Conservation (phyloP, 2,888 invertebrate genomes). For the Sesia bembeciformis region DNA sequence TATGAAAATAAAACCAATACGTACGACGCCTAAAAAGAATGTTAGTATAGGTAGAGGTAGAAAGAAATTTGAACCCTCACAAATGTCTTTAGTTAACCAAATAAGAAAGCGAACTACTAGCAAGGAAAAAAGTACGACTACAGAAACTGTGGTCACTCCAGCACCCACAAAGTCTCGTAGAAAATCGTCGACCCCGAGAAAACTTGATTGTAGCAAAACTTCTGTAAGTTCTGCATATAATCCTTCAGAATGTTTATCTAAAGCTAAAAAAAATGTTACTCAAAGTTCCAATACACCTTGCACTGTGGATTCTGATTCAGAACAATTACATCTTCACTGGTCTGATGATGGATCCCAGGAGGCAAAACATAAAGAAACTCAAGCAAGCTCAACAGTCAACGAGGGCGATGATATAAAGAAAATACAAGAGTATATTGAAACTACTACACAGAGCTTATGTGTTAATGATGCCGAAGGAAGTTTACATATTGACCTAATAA, state of each 20-base stretch:
- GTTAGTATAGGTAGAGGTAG: background rate
- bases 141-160: slow-evolving; percentile 14
- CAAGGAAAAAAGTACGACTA: slow-evolving; percentile 28
- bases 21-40: slow-evolving; percentile 43
- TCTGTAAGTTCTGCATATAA: slow-evolving; percentile 38
- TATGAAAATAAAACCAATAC: slow-evolving; percentile 55
- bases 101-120: slow-evolving; percentile 12
- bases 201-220: slow-evolving; percentile 53
- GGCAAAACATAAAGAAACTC: slow-evolving; percentile 21
- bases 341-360: slow-evolving; percentile 61
- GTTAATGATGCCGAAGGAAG: slow-evolving; percentile 20
- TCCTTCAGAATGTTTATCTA: slow-evolving; percentile 27
- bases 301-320: slow-evolving; percentile 42
- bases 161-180: slow-evolving; percentile 56
- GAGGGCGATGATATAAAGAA: slow-evolving; percentile 53
- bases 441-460: slow-evolving; percentile 12
- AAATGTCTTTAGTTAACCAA: slow-evolving; percentile 8
- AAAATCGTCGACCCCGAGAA: slow-evolving; percentile 67
- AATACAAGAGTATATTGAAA: slow-evolving; percentile 55
- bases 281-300: slow-evolving; percentile 13
- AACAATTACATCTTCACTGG: slow-evolving; percentile 47
- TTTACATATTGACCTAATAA: slow-evolving; percentile 50
- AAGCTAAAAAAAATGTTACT: slow-evolving; percentile 13
- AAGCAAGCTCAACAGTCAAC: slow-evolving; percentile 11
- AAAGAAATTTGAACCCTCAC: slow-evolving; percentile 15